Conservation (phyloP, 2,888 invertebrate genomes). For the Athrips mouffetella region DNA sequence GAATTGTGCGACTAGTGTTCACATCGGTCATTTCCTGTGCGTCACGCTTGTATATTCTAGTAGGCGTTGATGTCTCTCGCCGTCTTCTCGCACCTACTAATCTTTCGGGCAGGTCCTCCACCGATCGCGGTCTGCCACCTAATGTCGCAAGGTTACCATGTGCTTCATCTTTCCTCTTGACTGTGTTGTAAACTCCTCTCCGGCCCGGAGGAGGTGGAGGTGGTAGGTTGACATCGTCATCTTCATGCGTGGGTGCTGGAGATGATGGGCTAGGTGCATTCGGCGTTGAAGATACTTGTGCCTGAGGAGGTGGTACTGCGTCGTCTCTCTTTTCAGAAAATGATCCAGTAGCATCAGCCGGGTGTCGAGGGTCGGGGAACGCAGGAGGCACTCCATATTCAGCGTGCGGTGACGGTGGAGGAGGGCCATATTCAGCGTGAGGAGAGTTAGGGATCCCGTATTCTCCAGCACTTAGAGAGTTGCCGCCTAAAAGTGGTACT, state of each 20-base stretch:
- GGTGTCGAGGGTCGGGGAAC: constrained; percentile 92
- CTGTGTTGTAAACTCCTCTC: constrained; percentile 87
- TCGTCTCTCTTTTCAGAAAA: constrained; percentile 90
- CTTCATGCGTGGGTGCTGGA: constrained; percentile 76
- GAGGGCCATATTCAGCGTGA: constrained; percentile 84
- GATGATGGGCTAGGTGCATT: constrained; percentile 77
- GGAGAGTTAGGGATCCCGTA: constrained; percentile 78
- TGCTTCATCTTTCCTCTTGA: constrained; percentile 88
- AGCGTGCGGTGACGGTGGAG: constrained; percentile 79
- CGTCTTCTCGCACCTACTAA: constrained; percentile 85
- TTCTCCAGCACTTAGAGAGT: constrained; percentile 80
- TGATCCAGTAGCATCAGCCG: constrained; percentile 88
- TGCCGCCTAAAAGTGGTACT: constrained; percentile 80
- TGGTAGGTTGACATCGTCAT: constrained; percentile 85
- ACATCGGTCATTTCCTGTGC: constrained; percentile 95
- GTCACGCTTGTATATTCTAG: constrained; percentile 89
- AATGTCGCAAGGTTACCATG: constrained; percentile 89
- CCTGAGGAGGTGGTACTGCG: constrained; percentile 88
- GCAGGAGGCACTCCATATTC: constrained; percentile 88
- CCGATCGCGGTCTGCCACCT: constrained; percentile 92
- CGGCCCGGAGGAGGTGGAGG: constrained; percentile 92
- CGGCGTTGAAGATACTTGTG: constrained; percentile 87
- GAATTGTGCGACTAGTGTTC: constrained; percentile 92
- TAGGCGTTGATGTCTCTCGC: constrained; percentile 80
- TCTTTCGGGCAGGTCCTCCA: constrained; percentile 89